These are phyloP conservation scores for Merodon equestris DNA, from an alignment of 2,888 invertebrate species.

Conservation along the genomic window DNA sequence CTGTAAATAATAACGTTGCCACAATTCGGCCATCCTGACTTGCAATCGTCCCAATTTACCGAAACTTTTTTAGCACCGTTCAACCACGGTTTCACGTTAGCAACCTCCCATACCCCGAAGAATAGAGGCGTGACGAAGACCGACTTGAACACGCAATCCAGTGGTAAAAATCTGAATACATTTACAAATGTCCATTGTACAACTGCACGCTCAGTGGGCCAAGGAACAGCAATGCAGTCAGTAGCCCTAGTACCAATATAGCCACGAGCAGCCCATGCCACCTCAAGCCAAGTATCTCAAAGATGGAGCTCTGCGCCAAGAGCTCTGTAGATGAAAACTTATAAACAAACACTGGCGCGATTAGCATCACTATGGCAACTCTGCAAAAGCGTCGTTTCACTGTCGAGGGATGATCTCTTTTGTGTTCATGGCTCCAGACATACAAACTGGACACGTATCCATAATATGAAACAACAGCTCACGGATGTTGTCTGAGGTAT, in stretches of 20 bases:
- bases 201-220: slow-evolving; percentile 90
- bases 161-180: slow-evolving; percentile 85
- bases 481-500: slow-evolving; percentile 82
- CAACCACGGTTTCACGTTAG: too few relatives aligned
- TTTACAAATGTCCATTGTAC: slow-evolving; percentile 84
- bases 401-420: slow-evolving; percentile 92
- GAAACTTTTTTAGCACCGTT: too few relatives aligned
- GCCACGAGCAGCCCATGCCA: slow-evolving; percentile 87
- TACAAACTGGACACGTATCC: slow-evolving; percentile 93
- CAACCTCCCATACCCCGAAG: slow-evolving; percentile 94
- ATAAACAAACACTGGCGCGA: slow-evolving; percentile 89
- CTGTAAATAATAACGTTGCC: too few relatives aligned
- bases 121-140: slow-evolving; percentile 93
- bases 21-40: too few relatives aligned
- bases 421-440: slow-evolving; percentile 88
- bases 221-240: slow-evolving; percentile 89
- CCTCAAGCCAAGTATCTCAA: slow-evolving; percentile 87
- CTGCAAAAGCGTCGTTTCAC: slow-evolving; percentile 93
- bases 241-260: slow-evolving; percentile 84
- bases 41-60: too few relatives aligned
- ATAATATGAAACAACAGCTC: slow-evolving; percentile 87
- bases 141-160: slow-evolving; percentile 86
- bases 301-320: slow-evolving; percentile 82
- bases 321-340: slow-evolving; percentile 84
- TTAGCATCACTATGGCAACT: slow-evolving; percentile 88